phyloP scores from a whole-genome alignment of 2,113 vertebrate genomes.

The Laticauda laticaudata region DNA sequence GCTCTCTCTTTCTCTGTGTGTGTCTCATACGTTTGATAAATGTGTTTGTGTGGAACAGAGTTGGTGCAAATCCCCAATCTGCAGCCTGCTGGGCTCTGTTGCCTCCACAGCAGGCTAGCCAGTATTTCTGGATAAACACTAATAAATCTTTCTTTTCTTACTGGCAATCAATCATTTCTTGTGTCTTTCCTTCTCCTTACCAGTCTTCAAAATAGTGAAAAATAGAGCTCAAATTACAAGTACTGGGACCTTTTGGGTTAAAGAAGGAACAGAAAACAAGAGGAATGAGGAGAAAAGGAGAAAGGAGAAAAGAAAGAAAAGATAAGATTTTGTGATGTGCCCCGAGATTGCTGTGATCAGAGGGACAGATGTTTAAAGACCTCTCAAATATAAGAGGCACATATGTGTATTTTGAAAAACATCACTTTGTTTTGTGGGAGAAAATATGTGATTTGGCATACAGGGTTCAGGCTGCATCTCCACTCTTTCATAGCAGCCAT shows the following conservation, averaged over 20 bases:
- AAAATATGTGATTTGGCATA: background rate
- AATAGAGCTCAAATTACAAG: constrained; percentile 16
- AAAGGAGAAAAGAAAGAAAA: no score
- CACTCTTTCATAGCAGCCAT: background rate
- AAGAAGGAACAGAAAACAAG: background rate
- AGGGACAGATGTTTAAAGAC: background rate
- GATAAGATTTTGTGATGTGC: background rate
- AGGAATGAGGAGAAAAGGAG: accelerated
- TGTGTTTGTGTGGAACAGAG: constrained; percentile 55
- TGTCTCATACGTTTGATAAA: constrained; percentile 58
- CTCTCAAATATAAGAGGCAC: background rate
- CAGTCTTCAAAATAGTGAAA: background rate
- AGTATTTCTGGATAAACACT: constrained; percentile 73
- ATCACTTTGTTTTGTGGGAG: background rate
- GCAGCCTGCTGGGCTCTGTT: constrained; percentile 71
- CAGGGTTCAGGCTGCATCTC: background rate
- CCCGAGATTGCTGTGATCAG: background rate
- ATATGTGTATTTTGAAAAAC: background rate
- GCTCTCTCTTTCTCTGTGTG: background rate
- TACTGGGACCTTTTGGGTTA: background rate
- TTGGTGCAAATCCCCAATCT: constrained; percentile 68
- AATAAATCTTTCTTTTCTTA: constrained; percentile 69
- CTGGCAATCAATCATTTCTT: constrained; percentile 51
- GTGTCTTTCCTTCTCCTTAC: background rate
- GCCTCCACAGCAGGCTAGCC: constrained; percentile 71